These are phyloP conservation scores for Polypterus senegalus DNA, from an alignment of 2,113 vertebrate genomes.

Conservation along the genomic window DNA sequence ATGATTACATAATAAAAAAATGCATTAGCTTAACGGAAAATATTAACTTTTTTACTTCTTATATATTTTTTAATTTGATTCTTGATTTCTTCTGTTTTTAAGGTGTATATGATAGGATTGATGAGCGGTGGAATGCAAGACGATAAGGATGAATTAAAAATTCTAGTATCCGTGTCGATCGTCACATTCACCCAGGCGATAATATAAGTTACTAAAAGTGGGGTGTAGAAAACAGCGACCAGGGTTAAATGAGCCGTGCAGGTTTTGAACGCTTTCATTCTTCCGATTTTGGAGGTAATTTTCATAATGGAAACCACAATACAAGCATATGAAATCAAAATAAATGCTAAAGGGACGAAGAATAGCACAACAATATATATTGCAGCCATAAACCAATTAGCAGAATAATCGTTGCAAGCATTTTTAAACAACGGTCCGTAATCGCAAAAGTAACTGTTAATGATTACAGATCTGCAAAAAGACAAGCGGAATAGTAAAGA, in stretches of 20 bases:
- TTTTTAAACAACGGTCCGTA: conserved; percentile 5
- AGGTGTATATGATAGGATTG: conserved; percentile 8
- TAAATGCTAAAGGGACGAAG: conserved; percentile 1
- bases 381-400: conserved; percentile 1
- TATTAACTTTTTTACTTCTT: neutral
- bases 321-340: conserved; percentile 1
- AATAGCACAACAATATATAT: neutral
- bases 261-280: conserved; percentile 7
- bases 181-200: neutral
- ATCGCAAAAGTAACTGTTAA: conserved; percentile 11
- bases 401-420: conserved; percentile 5
- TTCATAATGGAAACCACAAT: neutral
- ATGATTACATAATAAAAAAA: no score
- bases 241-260: conserved; percentile 4
- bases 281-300: neutral
- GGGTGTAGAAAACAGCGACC: conserved; percentile 3
- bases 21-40: neutral
- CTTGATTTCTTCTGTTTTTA: conserved; percentile 7
- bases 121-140: neutral
- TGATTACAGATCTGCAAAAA: conserved; percentile 4
- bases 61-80: conserved; percentile 3
- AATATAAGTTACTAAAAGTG: conserved; percentile 1
- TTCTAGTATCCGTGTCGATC: conserved; percentile 4
- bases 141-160: conserved; percentile 4
- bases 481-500: neutral